Percentiles rank a stretch among this genome's conserved stretches.
Conservation (phyloP, 2,797 vertebrate species). For the Cuculus canorus region DNA sequence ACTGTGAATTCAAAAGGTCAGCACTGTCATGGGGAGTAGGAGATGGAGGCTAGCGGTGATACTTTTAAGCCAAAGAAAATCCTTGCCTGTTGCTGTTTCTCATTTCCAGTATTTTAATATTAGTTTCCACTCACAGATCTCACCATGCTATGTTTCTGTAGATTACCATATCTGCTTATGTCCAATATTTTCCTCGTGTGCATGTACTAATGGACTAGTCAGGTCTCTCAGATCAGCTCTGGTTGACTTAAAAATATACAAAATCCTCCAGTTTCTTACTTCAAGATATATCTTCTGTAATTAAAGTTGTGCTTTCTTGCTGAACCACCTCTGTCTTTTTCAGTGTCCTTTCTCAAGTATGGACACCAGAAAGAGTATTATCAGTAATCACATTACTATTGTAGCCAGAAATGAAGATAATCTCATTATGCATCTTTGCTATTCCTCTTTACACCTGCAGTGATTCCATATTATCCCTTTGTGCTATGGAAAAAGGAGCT, state of each 20-base stretch:
- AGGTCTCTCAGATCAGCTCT: not conserved
- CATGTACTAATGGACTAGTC: not conserved
- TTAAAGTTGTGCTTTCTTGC: not conserved
- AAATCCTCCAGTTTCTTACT: not conserved
- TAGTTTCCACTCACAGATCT: not conserved
- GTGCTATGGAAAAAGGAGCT: not conserved
- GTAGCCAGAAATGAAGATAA: not conserved
- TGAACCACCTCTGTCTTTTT: not conserved
- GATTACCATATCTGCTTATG: not conserved
- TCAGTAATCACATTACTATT: not conserved
- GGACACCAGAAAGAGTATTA: not conserved
- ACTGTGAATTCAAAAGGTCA: not conserved
- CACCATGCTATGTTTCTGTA: not conserved
- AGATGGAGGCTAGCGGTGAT: not conserved
- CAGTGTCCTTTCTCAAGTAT: not conserved
- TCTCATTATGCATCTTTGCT: not conserved
- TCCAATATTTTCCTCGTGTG: not conserved
- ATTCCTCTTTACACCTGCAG: not conserved
- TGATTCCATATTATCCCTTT: not conserved
- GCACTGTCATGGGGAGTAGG: not conserved
- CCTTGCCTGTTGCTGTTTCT: not conserved
- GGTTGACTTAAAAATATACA: not conserved
- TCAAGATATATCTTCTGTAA: not conserved
- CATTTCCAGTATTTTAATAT: not conserved
- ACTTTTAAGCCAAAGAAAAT: not conserved